A percentile compares a stretch with the other conserved stretches of the same genome.
Evolutionary conservation across 1,140 invertebrate species (phyloP).

Genomic region (Brachionus rubens): DNA sequence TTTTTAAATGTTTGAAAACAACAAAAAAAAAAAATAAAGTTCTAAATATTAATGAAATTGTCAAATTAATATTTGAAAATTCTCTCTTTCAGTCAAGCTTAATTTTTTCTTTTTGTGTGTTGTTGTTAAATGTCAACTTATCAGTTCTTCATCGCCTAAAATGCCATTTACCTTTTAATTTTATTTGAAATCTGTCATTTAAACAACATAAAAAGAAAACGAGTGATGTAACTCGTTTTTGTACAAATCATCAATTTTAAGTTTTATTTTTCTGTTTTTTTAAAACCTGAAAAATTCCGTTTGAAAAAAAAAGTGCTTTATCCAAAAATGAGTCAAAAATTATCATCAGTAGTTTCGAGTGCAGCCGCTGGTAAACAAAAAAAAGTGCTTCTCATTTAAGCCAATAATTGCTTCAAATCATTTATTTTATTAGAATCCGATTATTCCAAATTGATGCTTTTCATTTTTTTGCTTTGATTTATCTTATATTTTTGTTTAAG

Average conservation of each 20-base stretch:
- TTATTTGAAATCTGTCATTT: no score
- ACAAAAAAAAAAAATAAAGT: not conserved
- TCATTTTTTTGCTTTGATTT: no score
- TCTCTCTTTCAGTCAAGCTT: not conserved
- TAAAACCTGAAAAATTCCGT: not conserved
- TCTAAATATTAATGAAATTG: conserved; percentile 36
- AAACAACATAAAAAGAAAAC: no score
- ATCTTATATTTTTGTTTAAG: not conserved
- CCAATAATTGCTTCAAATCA: no score
- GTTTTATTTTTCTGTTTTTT: not conserved
- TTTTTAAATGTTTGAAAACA: conserved; percentile 30
- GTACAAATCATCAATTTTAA: no score
- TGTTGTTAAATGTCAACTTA: no score
- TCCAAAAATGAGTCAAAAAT: not conserved
- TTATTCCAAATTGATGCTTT: no score
- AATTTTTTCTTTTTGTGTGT: not conserved
- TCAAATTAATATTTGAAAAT: conserved; percentile 22
- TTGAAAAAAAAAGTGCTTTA: not conserved
- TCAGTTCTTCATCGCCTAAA: no score
- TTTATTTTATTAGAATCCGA: no score
- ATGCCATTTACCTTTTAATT: no score
- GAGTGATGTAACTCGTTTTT: no score
- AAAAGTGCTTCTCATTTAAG: not conserved
- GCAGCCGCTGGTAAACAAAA: conserved; percentile 18
- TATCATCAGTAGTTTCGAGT: conserved; percentile 15